phyloP scores from a whole-genome alignment of 2,113 vertebrate species.

The Cynopterus brachyotis region DNA sequence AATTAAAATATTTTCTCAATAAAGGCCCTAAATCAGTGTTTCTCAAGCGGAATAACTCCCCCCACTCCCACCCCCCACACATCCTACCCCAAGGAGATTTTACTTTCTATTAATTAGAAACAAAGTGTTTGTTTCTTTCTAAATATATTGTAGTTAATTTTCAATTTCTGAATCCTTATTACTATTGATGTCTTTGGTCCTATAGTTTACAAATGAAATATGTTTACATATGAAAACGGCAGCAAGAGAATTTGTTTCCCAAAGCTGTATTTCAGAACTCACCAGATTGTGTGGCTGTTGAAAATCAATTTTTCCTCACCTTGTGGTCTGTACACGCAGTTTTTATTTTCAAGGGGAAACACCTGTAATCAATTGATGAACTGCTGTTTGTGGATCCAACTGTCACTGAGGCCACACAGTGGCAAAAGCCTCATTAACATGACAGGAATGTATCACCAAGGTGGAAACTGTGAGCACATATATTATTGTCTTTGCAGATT shows the following conservation, averaged over 20 bases:
- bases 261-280: conserved; percentile 43
- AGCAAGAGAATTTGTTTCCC: conserved; percentile 7
- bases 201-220: neutral
- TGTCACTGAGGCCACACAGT: conserved; percentile 35
- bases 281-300: conserved; percentile 50
- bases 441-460: neutral
- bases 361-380: conserved; percentile 74
- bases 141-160: neutral
- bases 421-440: conserved; percentile 60
- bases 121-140: neutral
- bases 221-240: neutral
- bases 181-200: neutral
- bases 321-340: conserved; percentile 21
- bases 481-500: neutral
- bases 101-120: neutral
- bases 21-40: neutral
- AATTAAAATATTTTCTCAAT: neutral
- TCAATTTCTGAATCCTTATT: neutral
- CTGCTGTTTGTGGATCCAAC: conserved; percentile 64
- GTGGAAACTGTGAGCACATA: neutral
- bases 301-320: conserved; percentile 71
- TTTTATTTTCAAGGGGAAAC: conserved; percentile 73
- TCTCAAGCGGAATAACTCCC: neutral
- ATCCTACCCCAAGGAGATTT: neutral
- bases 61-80: too few species aligned